These are phyloP conservation scores for Catamblyrhynchus diadema DNA, from an alignment of 2,797 vertebrate species.

Conservation along the genomic window DNA sequence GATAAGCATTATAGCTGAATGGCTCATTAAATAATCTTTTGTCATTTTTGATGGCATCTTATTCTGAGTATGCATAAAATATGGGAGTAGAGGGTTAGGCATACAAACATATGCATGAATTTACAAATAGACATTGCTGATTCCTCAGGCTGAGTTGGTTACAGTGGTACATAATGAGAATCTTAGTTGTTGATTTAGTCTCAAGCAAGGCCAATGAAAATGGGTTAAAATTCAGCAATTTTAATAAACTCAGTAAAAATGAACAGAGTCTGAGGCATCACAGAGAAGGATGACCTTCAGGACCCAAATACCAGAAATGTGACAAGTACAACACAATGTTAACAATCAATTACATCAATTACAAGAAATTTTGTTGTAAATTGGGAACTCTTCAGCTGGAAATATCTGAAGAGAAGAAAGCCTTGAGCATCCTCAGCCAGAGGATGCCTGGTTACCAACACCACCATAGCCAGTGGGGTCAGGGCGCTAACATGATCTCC, in stretches of 20 bases:
- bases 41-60: constrained; percentile 25
- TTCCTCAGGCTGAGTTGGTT: not conserved
- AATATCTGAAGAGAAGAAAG: not conserved
- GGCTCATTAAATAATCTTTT: constrained; percentile 21
- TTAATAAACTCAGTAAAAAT: not conserved
- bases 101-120: not conserved
- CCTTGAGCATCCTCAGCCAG: not conserved
- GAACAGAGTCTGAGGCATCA: not conserved
- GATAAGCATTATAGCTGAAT: constrained; percentile 18
- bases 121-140: not conserved
- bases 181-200: not conserved
- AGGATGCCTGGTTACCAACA: not conserved
- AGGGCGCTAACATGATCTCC: not conserved
- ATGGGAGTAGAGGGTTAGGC: not conserved
- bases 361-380: not conserved
- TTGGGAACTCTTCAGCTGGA: not conserved
- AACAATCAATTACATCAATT: not conserved
- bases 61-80: not conserved
- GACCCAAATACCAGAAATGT: not conserved
- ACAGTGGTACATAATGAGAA: not conserved
- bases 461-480: accelerated
- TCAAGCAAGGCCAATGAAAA: not conserved
- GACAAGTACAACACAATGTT: not conserved
- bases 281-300: not conserved
- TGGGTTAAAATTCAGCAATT: not conserved